Evolutionary conservation across 2,797 vertebrate species (phyloP).

Genomic region (Masticophis lateralis): DNA sequence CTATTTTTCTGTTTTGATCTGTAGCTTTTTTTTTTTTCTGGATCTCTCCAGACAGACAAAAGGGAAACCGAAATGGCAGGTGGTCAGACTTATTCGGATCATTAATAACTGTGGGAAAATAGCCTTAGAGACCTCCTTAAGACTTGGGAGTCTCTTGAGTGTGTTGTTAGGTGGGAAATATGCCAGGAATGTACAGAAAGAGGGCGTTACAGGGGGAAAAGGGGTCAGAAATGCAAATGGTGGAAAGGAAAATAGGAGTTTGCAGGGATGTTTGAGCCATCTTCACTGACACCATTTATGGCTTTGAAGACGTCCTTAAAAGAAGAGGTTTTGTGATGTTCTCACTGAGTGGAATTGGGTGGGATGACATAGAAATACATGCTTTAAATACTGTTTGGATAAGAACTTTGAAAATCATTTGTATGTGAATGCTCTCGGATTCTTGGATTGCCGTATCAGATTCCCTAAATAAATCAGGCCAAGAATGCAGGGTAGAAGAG

Average conservation of each 20-base stretch:
- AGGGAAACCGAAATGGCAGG: constrained; percentile 38
- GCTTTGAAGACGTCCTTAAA: not conserved
- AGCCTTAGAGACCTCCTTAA: constrained; percentile 1
- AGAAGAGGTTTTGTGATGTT: not conserved
- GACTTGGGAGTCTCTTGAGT: not conserved
- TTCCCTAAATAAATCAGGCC: not conserved
- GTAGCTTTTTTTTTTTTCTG: not conserved
- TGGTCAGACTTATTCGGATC: constrained; percentile 36
- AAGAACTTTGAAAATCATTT: not conserved
- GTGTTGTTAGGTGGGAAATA: constrained; percentile 14
- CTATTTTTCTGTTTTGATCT: constrained; percentile 18
- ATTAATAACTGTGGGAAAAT: constrained; percentile 26
- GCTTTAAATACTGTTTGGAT: too few species aligned
- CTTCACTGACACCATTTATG: not conserved
- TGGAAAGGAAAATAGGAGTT: constrained; percentile 7
- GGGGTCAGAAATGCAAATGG: not conserved
- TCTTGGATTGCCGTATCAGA: not conserved
- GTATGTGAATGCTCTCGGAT: not conserved
- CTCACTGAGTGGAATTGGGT: not conserved
- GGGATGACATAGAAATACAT: not conserved
- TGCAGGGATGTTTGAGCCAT: not conserved
- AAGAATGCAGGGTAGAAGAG: not conserved
- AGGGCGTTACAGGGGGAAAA: not conserved
- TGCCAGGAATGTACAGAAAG: not conserved
- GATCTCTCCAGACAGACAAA: not conserved